Evolutionary conservation across 2,797 vertebrate genomes (phyloP), one percentile per base, ranked within the genome.

Genomic region (Pseudopleuronectes americanus): DNA sequence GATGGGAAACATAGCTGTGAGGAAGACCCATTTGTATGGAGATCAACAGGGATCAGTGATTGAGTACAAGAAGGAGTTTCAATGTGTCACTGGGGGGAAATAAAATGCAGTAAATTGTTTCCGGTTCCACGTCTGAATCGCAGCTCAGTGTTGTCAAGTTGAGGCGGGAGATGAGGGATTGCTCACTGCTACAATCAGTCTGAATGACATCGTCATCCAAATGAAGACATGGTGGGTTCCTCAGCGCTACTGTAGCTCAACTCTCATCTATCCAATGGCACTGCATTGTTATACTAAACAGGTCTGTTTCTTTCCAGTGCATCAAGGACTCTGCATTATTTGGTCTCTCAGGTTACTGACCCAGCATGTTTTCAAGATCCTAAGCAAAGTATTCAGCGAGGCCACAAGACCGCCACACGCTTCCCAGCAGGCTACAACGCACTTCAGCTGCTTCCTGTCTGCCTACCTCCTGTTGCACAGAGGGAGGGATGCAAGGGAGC

Each of bases 401-500:
- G 78, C 79, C 76, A 73, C 54, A 70, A 78, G 83, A 69, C 77
- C 69, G 61, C 80, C 83, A 76, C 80, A 68, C 66, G 9, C 57
- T 71, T 85, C 86, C 63, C 91, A 90, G 87, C 81, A 84, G 28
- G 85, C 84, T 62, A 76, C 76, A 26, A 70, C 16, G 8, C 84
- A 87, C 80, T 84, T 87, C 47, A 87, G 87, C 64, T 72, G 84
- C 81, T 57, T 87, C 81, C 87, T 90, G 83, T 85, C 85, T 65
- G 81, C 63, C 70, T 71, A 73, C 87, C 91, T 90, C 91, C 86
- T 84, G 85, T 85, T 81, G 88, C 89, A 87, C 73, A 65, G 72
- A 70, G 76, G 80, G 74, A 69, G 89, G 71, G 56, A 81, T 71
- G 70, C n/a, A 57, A 60, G 73, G n/a, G 68, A 65, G 48, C 8